Base-by-base conservation (phyloP, 1,140 invertebrate species). In the Drosophila ercepeae region DNA sequence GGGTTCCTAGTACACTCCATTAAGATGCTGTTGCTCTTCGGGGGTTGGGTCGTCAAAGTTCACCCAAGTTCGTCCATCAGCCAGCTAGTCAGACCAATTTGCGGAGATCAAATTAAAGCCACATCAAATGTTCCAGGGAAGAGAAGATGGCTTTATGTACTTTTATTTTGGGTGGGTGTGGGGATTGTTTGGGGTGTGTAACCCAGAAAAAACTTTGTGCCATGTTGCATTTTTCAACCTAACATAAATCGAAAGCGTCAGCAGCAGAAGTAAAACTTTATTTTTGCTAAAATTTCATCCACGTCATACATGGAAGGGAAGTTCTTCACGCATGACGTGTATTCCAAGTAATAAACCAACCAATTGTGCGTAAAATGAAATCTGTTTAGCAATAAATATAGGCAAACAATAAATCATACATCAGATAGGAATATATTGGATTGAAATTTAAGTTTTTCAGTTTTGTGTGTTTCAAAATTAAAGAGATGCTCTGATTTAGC, bases 181-280 rank as follows among this genome's bases (percentile, higher is more conserved):
- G 16, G 63, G 60, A 45, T n/a, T 25, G 57, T 16, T 32, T 32
- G 9, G 29, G 3, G 36, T 19, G n/a, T 21, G n/a, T 9, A n/a
- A 18, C 39, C 29, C 42, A 45, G 45, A 52, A 46, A 59, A 64
- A 78, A 83, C 55, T 75, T 83, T 75, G 48, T 74, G 81, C 81
- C 58, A 46, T 79, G 65, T 72, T 79, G 81, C 81, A 79, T 68
- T 75, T 75, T 84, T 72, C 36, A 78, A 58, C 79, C 84, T 67
- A 83, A 61, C 79, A 83, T 79, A 83, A 83, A 75, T 83, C 81
- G 70, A 59, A 78, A 55, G 65, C 72, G 77, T 81, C 77, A 79
- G 77, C 59, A 65, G 34, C 77, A 84, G 55, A 58, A 51, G 39
- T 32, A 48, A 53, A 72, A 82, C 51, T 77, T 81, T 70, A 32